Conservation (phyloP, 2,888 invertebrate genomes). For the Apamea epomidion region DNA sequence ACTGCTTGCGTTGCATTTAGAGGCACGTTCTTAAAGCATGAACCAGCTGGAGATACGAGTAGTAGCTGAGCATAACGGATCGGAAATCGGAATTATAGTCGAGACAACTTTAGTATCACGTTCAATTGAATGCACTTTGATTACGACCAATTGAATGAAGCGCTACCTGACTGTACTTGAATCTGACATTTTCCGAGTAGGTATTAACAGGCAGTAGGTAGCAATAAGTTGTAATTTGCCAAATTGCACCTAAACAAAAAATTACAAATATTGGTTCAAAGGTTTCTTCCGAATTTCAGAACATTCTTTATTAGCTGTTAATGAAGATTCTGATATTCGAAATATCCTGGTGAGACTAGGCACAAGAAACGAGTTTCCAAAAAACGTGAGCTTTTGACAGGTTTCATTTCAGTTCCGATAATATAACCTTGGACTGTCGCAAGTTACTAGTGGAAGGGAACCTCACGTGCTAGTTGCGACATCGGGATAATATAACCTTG, state of each 20-base stretch:
- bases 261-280: background rate
- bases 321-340: no score
- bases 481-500: background rate
- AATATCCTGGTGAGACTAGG: no score
- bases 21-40: background rate
- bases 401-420: slow-evolving; percentile 12
- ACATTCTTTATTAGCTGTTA: background rate
- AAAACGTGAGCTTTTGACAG: background rate
- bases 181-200: background rate
- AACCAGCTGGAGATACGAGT: background rate
- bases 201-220: background rate
- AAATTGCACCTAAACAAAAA: background rate
- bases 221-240: background rate
- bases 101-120: background rate
- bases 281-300: background rate
- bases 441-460: background rate
- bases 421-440: background rate
- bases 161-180: background rate
- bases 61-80: background rate
- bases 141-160: background rate
- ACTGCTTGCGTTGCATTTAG: background rate
- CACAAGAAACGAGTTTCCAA: background rate
- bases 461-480: background rate
- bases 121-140: background rate
- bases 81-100: background rate